These are phyloP conservation scores for Chascanopsetta lugubris DNA, from an alignment of 2,113 vertebrate species.

Conservation along the genomic window DNA sequence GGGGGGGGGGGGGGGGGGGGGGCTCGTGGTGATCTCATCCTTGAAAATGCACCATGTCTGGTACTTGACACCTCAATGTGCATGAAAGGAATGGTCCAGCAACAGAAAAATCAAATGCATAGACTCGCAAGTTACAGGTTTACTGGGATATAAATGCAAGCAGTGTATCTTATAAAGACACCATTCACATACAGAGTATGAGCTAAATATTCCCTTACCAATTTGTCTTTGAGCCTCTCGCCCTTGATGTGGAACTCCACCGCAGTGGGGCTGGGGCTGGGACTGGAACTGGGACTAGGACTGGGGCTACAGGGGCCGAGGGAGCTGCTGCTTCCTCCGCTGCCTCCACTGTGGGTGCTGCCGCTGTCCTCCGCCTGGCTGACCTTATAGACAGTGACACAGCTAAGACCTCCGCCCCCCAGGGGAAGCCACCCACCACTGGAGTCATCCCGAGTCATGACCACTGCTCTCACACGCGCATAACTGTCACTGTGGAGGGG, in stretches of 20 bases:
- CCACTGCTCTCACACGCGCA: slow-evolving; percentile 99
- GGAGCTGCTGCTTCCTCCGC: slow-evolving; percentile 69
- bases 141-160: background rate
- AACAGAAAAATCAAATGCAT: background rate
- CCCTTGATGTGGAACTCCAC: slow-evolving; percentile 95
- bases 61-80: slow-evolving; percentile 13
- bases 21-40: slow-evolving; percentile 52
- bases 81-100: slow-evolving; percentile 1
- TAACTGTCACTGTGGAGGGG: slow-evolving; percentile 87
- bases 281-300: slow-evolving; percentile 65
- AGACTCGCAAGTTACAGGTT: background rate
- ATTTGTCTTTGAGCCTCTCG: slow-evolving; percentile 98
- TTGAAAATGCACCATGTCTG: slow-evolving; percentile 29
- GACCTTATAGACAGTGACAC: slow-evolving; percentile 95
- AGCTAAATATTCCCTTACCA: slow-evolving; percentile 82
- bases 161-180: background rate
- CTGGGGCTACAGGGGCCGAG: slow-evolving; percentile 69
- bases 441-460: slow-evolving; percentile 99
- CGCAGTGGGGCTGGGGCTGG: slow-evolving; percentile 64
- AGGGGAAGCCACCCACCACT: slow-evolving; percentile 98
- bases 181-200: background rate
- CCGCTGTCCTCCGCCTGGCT: slow-evolving; percentile 90
- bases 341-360: slow-evolving; percentile 80
- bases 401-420: slow-evolving; percentile 95
- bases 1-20: slow-evolving; percentile 22